Base-by-base conservation (phyloP, 2,888 invertebrate genomes). In the Cryptops parisi region DNA sequence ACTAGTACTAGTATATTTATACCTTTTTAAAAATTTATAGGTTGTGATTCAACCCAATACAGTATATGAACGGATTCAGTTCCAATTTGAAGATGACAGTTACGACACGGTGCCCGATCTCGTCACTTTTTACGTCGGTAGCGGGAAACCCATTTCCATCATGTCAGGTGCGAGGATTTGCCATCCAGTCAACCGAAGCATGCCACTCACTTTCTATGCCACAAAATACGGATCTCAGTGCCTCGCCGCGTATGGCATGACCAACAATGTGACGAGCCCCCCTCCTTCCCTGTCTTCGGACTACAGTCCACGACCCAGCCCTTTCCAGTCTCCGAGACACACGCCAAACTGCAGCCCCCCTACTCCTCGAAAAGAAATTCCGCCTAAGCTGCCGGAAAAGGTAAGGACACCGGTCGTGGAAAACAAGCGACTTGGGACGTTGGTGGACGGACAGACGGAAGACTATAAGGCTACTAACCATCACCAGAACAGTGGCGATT, bases 21-120 rank as follows among this genome's bases (percentile, higher is more conserved):
- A n/a, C n/a, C n/a, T n/a, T n/a, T n/a, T n/a, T n/a, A n/a, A n/a
- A n/a, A n/a, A n/a, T n/a, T 59, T 69, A 4, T 65, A 86, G 86
- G 80, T 84, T 57, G 76, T 85, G 1, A 76, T 87, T 1, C 87
- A 89, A 64, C 86, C 87, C 0, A 86, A 89, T 63, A 90, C 90
- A 0, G 88, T 90, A 3, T 91, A 91, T 68, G 89, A 91, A 69
- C 75, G 85, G 60, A 82, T 89, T 26, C 88, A 91, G 66, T 94
- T 85, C 68, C 87, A 89, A 65, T 90, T 94, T 67, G 94, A 94
- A 69, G 90, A 90, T 64, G 88, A 90, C 66, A 82, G 86, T 1
- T 94, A 90, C 65, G 88, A 88, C 65, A 89, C 89, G 2, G 87
- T 94, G 21, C 85, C 90, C 0, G 90, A 91, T 68, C 76, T 96